Evolutionary conservation across 2,113 vertebrate genomes (phyloP), one percentile per base, ranked within the genome.

Genomic region (Toxostoma redivivum): DNA sequence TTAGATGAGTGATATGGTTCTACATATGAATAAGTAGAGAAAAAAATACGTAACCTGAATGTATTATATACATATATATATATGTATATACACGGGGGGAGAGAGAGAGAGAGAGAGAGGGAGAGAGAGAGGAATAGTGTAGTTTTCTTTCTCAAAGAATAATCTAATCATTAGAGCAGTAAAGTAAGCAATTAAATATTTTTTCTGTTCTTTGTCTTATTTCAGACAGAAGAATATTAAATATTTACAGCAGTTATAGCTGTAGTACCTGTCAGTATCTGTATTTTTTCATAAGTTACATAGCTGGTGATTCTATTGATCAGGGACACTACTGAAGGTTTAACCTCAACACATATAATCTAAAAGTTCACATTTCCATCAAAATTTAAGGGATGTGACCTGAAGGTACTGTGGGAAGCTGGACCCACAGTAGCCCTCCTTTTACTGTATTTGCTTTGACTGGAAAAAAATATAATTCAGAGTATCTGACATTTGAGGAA

Each of bases 71-170:
- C 13, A 76, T 8, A 31, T 24, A 20, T 33, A 24, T 23, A n/a
- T 40, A 58, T 6, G n/a, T n/a, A 19, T 5, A 38, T 4, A 50
- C 1, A 51, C 0, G n/a, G n/a, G n/a, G n/a, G n/a, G 11, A 40
- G 38, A 40, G 11, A 54, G 4, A 35, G 0, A 37, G 3, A 50
- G 1, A 48, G 4, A 31, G 4, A 4, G 24, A 7, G 15, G 9
- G 17, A 72, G 12, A 40, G 3, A 54, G 10, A 57, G 37, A 88
- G 6, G 4, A 37, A 24, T 20, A 15, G 1, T 40, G 31, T 14
- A 8, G 4, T 51, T 19, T 50, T 35, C 4, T 21, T 54, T 50
- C 33, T 38, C 44, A 47, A 86, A 66, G n/a, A 53, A 51, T 12
- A 42, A 17, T 31, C 3, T 69, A 31, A 51, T 20, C 3, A 50